Percentiles rank a stretch among this genome's conserved stretches.
Evolutionary conservation across 2,113 vertebrate genomes (phyloP).

Genomic region (Sciurus niger): DNA sequence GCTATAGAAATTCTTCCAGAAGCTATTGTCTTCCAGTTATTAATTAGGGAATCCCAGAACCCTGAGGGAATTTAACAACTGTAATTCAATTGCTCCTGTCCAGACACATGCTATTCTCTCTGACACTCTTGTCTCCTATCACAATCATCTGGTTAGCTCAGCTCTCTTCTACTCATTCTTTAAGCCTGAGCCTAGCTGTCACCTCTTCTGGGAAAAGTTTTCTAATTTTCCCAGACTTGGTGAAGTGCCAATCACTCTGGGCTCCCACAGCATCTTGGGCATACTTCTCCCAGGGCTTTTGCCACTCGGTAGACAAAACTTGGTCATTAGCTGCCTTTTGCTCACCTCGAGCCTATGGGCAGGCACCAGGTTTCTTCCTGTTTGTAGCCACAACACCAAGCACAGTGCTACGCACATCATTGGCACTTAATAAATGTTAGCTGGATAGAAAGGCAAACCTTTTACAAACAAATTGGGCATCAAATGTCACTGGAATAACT

Average conservation of each 20-base stretch:
- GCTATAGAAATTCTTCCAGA: conserved; percentile 43
- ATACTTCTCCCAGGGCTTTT: background rate
- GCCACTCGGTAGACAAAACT: background rate
- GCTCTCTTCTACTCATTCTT: background rate
- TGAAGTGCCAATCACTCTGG: too few species aligned
- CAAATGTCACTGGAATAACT: conserved; percentile 24
- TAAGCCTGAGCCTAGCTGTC: background rate
- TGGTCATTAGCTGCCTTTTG: background rate
- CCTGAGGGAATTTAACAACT: conserved; percentile 1
- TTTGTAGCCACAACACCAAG: background rate
- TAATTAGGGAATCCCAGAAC: background rate
- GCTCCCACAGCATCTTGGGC: background rate
- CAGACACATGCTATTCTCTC: background rate
- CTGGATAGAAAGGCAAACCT: background rate
- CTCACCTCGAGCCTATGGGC: background rate
- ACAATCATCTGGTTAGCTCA: background rate
- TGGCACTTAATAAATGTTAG: background rate
- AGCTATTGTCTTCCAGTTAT: background rate
- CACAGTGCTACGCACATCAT: background rate
- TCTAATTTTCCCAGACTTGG: background rate
- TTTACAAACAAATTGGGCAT: conserved; percentile 30
- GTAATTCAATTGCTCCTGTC: background rate
- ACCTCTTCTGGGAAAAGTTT: background rate
- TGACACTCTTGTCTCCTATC: background rate
- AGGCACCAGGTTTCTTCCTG: background rate